Conservation (phyloP, 1,140 invertebrate genomes). For the Whitmania pigra region DNA sequence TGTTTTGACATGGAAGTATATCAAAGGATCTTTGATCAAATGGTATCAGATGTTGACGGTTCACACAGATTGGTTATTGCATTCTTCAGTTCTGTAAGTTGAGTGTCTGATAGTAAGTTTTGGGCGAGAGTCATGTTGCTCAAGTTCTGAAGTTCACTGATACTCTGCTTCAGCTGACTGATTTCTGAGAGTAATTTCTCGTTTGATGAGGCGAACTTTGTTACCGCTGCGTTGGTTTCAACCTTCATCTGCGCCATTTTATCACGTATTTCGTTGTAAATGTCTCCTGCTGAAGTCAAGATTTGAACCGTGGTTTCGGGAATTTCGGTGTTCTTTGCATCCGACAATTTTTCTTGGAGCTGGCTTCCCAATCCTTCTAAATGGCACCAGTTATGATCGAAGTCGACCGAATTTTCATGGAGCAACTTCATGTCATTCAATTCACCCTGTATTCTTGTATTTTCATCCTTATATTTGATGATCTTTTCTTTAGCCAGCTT, state of each 20-base stretch:
- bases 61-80: not conserved
- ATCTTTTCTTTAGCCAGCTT: conserved; percentile 20
- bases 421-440: conserved; percentile 3
- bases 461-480: conserved; percentile 14
- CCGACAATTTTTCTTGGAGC: not conserved
- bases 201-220: not conserved
- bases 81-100: not conserved
- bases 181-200: conserved; percentile 8
- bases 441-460: not conserved
- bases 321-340: not conserved
- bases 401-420: not conserved
- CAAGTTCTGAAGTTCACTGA: conserved; percentile 5
- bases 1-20: no score
- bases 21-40: no score
- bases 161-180: not conserved
- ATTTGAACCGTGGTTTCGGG: conserved; percentile 1
- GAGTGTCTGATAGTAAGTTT: not conserved
- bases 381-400: not conserved
- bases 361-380: not conserved
- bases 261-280: conserved; percentile 12
- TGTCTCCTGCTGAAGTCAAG: not conserved
- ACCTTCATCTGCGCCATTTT: not conserved
- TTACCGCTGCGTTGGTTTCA: not conserved
- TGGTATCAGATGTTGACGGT: no score
- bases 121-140: not conserved